Evolutionary conservation across 1,140 invertebrate species (phyloP).

Genomic region (Trachymyrmex septentrionalis): DNA sequence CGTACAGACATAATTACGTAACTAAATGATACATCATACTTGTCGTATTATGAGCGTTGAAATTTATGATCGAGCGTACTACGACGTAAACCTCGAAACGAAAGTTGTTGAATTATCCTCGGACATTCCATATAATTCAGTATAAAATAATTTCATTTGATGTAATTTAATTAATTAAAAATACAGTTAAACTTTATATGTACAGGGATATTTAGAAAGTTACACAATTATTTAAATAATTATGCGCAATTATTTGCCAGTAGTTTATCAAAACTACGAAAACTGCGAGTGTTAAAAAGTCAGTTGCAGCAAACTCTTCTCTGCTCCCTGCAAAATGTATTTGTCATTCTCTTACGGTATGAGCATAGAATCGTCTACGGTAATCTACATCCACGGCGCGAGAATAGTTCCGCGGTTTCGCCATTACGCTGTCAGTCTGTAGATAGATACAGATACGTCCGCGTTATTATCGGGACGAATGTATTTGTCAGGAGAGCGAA

Average conservation of each 20-base stretch:
- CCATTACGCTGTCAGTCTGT: conserved; percentile 15
- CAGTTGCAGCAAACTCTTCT: conserved; percentile 10
- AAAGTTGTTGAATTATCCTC: background rate
- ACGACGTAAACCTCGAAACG: background rate
- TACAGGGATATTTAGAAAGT: too few relatives aligned
- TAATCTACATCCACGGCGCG: background rate
- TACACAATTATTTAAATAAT: background rate
- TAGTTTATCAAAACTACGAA: background rate
- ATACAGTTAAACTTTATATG: background rate
- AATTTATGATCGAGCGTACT: conserved; percentile 26
- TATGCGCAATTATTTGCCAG: background rate
- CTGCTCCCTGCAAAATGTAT: conserved; percentile 14
- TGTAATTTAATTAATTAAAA: background rate
- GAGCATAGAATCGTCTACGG: background rate
- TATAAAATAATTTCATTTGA: background rate
- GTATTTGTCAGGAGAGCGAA: conserved; percentile 34
- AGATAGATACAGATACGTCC: conserved; percentile 35
- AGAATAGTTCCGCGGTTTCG: conserved; percentile 36
- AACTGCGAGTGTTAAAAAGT: background rate
- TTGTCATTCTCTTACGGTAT: conserved; percentile 15
- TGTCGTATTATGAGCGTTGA: background rate
- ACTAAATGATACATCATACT: conserved; percentile 22
- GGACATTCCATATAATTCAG: background rate
- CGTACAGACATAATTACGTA: conserved; percentile 1
- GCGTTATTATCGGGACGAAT: conserved; percentile 55